Evolutionary conservation across 2,888 invertebrate genomes (phyloP).

Genomic region (Bimastos eiseni): DNA sequence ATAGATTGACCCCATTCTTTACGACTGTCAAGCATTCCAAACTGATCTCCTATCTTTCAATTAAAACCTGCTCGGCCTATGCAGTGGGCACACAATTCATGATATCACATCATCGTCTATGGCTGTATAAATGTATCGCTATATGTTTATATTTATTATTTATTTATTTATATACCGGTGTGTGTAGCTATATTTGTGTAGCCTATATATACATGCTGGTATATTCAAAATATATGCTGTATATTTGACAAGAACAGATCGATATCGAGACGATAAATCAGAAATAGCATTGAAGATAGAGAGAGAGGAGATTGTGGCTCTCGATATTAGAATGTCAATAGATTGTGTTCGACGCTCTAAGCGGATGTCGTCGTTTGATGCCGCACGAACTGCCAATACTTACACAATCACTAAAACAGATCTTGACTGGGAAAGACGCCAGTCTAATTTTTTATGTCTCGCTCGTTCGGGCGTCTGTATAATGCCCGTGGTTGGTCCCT

Average conservation of each 20-base stretch:
- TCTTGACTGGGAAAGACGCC: neutral
- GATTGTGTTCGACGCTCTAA: neutral
- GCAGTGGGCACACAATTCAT: neutral
- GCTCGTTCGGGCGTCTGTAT: neutral
- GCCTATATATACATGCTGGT: neutral
- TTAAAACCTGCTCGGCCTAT: neutral
- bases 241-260: neutral
- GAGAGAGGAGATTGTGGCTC: neutral
- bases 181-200: neutral
- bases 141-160: too few species aligned
- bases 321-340: neutral
- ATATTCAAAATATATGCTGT: neutral
- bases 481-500: neutral
- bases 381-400: neutral
- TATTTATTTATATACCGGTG: too few species aligned
- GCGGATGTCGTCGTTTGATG: neutral
- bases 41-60: constrained; percentile 6
- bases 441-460: constrained; percentile 13
- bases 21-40: neutral
- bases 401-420: constrained; percentile 6
- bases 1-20: neutral
- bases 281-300: neutral
- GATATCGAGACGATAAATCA: neutral
- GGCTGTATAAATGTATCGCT: neutral
- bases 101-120: neutral